Evolutionary conservation across 2,113 vertebrate species (phyloP).

Genomic region (Pteruthius melanotis): DNA sequence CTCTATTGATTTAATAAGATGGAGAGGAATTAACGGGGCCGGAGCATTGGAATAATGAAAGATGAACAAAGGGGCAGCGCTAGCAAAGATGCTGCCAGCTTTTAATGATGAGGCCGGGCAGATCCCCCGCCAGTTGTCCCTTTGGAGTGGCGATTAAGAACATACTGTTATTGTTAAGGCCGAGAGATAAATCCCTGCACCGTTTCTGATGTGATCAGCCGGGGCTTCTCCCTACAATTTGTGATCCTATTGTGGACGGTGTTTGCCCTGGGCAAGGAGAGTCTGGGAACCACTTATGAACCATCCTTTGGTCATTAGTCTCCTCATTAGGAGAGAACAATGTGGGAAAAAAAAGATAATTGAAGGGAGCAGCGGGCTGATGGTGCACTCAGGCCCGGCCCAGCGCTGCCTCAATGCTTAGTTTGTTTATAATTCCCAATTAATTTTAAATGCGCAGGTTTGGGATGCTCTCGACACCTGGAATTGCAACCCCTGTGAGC

Average conservation of each 20-base stretch:
- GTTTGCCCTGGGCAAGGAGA: slow-evolving; percentile 72
- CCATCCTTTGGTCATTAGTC: slow-evolving; percentile 72
- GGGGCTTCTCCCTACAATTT: slow-evolving; percentile 64
- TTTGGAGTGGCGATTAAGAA: slow-evolving; percentile 68
- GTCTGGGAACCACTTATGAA: slow-evolving; percentile 79
- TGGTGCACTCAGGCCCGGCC: slow-evolving; percentile 24
- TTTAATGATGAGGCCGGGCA: slow-evolving; percentile 62
- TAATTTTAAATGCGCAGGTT: slow-evolving; percentile 25
- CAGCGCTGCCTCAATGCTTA: background rate
- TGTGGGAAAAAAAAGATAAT: slow-evolving; percentile 60
- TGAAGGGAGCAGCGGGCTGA: slow-evolving; percentile 66
- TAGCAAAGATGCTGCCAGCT: slow-evolving; percentile 65
- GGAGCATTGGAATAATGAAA: slow-evolving; percentile 31
- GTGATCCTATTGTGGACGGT: slow-evolving; percentile 83
- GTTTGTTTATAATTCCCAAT: slow-evolving; percentile 43
- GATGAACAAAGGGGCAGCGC: slow-evolving; percentile 62
- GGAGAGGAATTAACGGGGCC: slow-evolving; percentile 57
- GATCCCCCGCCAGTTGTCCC: slow-evolving; percentile 58
- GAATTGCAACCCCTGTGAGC: rapidly evolving
- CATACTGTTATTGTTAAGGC: slow-evolving; percentile 58
- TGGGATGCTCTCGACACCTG: background rate
- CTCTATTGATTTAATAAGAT: slow-evolving; percentile 69
- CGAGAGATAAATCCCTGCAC: slow-evolving; percentile 74
- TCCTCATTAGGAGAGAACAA: slow-evolving; percentile 83
- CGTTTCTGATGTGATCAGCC: slow-evolving; percentile 83